A percentile compares a stretch with the other conserved stretches of the same genome.
Evolutionary conservation across 1,140 invertebrate genomes (phyloP).

Genomic region (Episyrphus balteatus): DNA sequence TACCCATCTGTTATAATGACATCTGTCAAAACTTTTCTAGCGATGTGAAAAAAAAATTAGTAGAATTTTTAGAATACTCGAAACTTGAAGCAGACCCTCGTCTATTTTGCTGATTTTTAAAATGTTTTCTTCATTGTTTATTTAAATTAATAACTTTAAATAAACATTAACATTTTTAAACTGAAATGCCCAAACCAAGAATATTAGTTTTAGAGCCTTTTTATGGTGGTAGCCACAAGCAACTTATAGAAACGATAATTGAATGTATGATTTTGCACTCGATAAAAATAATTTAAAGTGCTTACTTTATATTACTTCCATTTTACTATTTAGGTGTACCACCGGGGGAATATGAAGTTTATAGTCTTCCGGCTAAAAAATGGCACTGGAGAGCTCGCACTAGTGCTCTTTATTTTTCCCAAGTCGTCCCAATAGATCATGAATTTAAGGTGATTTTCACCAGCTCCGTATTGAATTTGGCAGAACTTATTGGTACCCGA

Average conservation of each 20-base stretch:
- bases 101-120: no score
- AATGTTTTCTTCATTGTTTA: no score
- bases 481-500: conserved; percentile 55
- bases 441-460: conserved; percentile 49
- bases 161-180: not conserved
- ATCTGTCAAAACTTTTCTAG: no score
- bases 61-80: no score
- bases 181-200: conserved; percentile 15
- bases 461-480: conserved; percentile 61
- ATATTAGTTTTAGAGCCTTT: conserved; percentile 50
- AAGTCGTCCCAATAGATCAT: conserved; percentile 44
- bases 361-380: conserved; percentile 56
- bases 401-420: conserved; percentile 50
- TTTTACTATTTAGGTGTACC: conserved; percentile 21
- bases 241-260: conserved; percentile 47
- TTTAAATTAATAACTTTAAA: no score
- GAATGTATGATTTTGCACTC: conserved; percentile 26
- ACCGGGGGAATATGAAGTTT: conserved; percentile 34
- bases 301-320: not conserved
- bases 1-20: no score
- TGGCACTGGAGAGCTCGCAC: conserved; percentile 70
- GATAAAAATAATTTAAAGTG: not conserved
- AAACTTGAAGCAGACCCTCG: no score
- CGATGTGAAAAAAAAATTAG: no score
- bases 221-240: conserved; percentile 61